Percentiles rank a stretch among this genome's conserved stretches.
Conservation (phyloP, 2,888 invertebrate genomes). For the Xylophagus ater region DNA sequence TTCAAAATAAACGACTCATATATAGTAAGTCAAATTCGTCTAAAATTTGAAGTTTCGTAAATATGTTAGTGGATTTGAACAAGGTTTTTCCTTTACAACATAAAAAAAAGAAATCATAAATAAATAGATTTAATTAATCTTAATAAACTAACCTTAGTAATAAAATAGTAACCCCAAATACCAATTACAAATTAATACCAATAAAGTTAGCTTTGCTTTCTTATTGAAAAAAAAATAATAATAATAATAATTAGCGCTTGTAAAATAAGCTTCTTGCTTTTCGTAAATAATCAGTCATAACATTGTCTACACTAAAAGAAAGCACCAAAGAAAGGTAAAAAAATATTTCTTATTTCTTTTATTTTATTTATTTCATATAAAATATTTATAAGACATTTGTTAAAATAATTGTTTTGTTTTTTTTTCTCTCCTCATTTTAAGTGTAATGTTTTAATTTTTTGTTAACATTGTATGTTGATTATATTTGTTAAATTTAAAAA, state of each 20-base stretch:
- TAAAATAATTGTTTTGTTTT: conserved; percentile 9
- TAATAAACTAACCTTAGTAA: too few relatives aligned
- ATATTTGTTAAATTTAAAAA: conserved; percentile 13
- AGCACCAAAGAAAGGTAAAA: conserved; percentile 35
- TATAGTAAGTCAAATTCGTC: too few relatives aligned
- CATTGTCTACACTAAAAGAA: conserved; percentile 32
- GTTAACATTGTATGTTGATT: too few relatives aligned
- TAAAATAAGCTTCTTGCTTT: conserved; percentile 10
- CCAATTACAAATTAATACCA: conserved; percentile 4
- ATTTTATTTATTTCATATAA: conserved; percentile 19
- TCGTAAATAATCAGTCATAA: conserved; percentile 27
- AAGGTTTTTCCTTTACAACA: too few relatives aligned
- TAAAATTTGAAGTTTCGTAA: too few relatives aligned
- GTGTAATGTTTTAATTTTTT: too few relatives aligned
- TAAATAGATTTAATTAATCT: too few relatives aligned
- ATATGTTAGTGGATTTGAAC: too few relatives aligned
- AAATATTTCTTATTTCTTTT: conserved; percentile 25
- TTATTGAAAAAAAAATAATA: conserved; percentile 8
- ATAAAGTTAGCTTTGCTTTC: not conserved
- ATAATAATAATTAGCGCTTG: conserved; percentile 1
- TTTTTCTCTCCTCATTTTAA: conserved; percentile 10
- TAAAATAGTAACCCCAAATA: conserved; percentile 12
- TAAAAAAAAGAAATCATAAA: too few relatives aligned
- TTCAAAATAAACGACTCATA: too few relatives aligned
- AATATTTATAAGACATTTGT: conserved; percentile 16